phyloP scores from a whole-genome alignment of 2,113 vertebrate genomes.

The Baryphthengus martii region DNA sequence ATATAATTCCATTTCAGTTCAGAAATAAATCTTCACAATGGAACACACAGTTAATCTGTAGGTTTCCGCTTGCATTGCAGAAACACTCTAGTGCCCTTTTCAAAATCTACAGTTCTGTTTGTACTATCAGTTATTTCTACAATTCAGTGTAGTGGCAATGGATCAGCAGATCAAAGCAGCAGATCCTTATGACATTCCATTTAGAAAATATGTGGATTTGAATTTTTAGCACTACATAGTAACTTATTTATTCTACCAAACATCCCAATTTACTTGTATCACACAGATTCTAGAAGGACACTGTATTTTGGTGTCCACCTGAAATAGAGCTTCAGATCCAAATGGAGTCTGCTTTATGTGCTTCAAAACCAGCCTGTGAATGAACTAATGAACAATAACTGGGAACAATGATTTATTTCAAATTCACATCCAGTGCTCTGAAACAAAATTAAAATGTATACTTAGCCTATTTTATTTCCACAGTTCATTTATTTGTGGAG shows the following conservation, averaged over 20 bases:
- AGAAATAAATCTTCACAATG: neutral
- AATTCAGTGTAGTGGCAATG: neutral
- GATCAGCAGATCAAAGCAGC: neutral
- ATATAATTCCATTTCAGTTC: neutral
- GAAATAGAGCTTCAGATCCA: neutral
- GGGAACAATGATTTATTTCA: neutral
- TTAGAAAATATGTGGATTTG: neutral
- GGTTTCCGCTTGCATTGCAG: neutral
- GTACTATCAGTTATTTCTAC: neutral
- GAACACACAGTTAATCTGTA: neutral
- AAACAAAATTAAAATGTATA: neutral
- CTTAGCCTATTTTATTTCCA: neutral
- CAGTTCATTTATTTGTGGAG: neutral
- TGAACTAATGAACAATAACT: neutral
- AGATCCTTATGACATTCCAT: neutral
- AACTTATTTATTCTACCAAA: neutral
- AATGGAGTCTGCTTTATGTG: neutral
- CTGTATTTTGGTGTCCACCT: neutral
- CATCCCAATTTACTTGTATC: neutral
- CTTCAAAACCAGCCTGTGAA: neutral
- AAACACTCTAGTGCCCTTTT: neutral
- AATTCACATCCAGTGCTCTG: neutral
- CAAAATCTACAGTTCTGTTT: neutral
- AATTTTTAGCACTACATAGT: neutral
- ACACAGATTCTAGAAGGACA: neutral